Base-by-base conservation (phyloP, 2,888 invertebrate genomes). In the Tetragnatha montana region DNA sequence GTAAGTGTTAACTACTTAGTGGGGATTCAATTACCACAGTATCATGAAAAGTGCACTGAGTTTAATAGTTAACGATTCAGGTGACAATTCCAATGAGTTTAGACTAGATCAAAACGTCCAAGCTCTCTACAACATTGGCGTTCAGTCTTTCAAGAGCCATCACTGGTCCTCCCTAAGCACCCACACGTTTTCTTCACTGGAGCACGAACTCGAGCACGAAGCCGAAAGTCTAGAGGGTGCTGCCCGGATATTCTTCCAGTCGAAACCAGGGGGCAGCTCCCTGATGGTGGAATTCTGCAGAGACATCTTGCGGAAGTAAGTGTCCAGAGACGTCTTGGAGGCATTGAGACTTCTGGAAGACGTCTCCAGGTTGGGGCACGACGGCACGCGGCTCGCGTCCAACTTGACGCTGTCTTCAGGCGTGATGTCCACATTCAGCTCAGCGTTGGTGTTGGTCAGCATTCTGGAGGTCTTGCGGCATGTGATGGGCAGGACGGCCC, bases 401-500 rank as follows among this genome's bases (percentile, higher is more conserved):
- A 87, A n/a, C 73, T 85, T 87, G 0, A 79, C 47, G 22, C 60
- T 68, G 12, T 83, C 90, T 70, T 90, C 87, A 22, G 83, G 60
- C 10, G 71, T 50, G 10, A 83, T 69, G 75, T 91, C 88, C 17
- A 91, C 84, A 69, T 85, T 91, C 8, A 91, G 81, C 78, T 91
- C 91, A 8, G 84, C 19, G 68, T 87, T 91, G 0, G 87, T 87
- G 35, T 91, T 91, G 14, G 76, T 91, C n/a, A 91, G 69, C 80
- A 91, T 91, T 68, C 91, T 79, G 12, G 91, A 91, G 12, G 91
- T 91, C 85, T 91, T 91, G 22, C 86, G 89, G 60, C 91, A 89
- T 21, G 91, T 91, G 74, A 91, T 91, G 14, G 91, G 91, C 14
- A 91, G 75, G 8, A 91, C 79, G 50, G 91, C 87, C 60, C 91